Conservation (phyloP, 2,888 invertebrate genomes). For the Drosophila leonis region DNA sequence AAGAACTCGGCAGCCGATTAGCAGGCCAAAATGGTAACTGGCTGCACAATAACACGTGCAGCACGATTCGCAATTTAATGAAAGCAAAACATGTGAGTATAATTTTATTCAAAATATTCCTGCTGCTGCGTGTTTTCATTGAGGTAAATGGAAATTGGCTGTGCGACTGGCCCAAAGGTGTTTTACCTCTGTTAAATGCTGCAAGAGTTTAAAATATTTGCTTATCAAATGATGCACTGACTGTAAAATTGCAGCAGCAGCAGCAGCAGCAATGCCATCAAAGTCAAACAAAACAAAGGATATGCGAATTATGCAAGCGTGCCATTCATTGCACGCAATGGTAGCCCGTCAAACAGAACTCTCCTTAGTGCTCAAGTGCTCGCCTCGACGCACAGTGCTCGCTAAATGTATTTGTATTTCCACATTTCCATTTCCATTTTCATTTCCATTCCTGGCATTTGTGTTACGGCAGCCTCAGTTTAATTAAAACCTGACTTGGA, state of each 20-base stretch:
- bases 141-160: conserved; percentile 39
- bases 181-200: conserved; percentile 31
- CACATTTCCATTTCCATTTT: conserved; percentile 17
- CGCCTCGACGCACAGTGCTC: conserved; percentile 34
- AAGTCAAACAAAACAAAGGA: conserved; percentile 61
- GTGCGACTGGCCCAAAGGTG: conserved; percentile 24
- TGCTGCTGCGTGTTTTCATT: conserved; percentile 5
- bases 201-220: conserved; percentile 48
- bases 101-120: conserved; percentile 12
- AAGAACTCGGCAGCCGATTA: conserved; percentile 42
- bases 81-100: conserved; percentile 37
- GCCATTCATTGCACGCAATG: conserved; percentile 10
- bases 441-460: conserved; percentile 1
- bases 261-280: conserved; percentile 38
- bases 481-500: conserved; percentile 31
- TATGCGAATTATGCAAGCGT: conserved; percentile 55
- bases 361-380: conserved; percentile 20
- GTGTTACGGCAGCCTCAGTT: conserved; percentile 25
- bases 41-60: conserved; percentile 9
- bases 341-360: conserved; percentile 12
- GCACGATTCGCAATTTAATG: conserved; percentile 39
- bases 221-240: conserved; percentile 49
- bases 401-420: conserved; percentile 31
- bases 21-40: conserved; percentile 28
- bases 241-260: conserved; percentile 30